Percentiles rank a stretch among this genome's conserved stretches.
Evolutionary conservation across 2,797 vertebrate genomes (phyloP).

Genomic region (Sylvia borin): DNA sequence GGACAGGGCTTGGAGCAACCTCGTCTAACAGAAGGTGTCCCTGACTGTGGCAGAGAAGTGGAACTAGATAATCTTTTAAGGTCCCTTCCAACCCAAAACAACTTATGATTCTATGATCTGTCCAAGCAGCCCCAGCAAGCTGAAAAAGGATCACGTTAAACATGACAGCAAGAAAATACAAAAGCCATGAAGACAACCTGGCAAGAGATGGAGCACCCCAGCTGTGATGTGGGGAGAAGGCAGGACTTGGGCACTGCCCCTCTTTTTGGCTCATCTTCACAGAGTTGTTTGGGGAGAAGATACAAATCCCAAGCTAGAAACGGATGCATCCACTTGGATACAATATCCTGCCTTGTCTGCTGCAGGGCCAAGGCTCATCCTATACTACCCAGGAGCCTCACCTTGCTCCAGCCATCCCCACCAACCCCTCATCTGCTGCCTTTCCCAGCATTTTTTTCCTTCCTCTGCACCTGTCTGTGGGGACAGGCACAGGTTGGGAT

Average conservation of each 20-base stretch:
- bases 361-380: not conserved
- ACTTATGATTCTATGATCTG: not conserved
- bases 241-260: not conserved
- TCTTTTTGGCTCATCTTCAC: not conserved
- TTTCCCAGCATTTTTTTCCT: not conserved
- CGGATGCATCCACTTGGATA: not conserved
- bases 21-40: not conserved
- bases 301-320: not conserved
- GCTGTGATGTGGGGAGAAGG: not conserved
- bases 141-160: not conserved
- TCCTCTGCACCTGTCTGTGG: not conserved
- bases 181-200: not conserved
- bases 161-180: not conserved
- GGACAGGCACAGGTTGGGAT: not conserved
- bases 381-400: rapidly evolving
- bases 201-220: not conserved
- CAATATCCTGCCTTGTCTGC: not conserved
- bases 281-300: not conserved
- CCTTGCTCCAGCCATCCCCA: not conserved
- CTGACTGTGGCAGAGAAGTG: not conserved
- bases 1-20: not conserved
- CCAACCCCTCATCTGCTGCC: not conserved
- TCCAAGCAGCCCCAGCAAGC: not conserved
- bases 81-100: not conserved
- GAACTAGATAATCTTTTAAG: not conserved